Evolutionary conservation across 1,140 invertebrate genomes (phyloP), one percentile per base, ranked within the genome.

Genomic region (Meloidogyne hapla): DNA sequence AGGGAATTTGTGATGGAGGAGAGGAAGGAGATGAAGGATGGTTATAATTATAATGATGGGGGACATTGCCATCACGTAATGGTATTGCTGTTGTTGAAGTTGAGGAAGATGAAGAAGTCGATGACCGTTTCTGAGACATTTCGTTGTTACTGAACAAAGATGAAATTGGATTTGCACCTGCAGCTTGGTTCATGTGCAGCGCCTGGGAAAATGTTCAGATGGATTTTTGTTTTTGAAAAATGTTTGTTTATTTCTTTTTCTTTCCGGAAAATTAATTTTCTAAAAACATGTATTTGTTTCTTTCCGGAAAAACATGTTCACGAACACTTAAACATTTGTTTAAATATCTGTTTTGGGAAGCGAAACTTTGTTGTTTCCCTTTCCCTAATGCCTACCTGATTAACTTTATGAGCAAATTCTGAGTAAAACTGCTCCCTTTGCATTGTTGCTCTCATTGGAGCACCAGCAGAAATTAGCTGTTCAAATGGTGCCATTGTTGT

Each of bases 371-470:
- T n/a, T 42, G 69, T 62, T 72, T n/a, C 56, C 23, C 23, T 0
- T n/a, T n/a, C n/a, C n/a, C n/a, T n/a, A n/a, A n/a, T n/a, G n/a
- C n/a, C n/a, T 23, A 33, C 56, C 71, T 56, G 15, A 63, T 23
- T 38, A 38, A 63, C 71, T 38, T 45, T 73, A 26, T 63, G n/a
- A 45, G 48, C 67, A 48, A 40, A 33, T 13, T n/a, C 40, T 28
- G n/a, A 38, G n/a, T 61, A 73, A 61, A 26, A 40, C 13, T 61
- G 71, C n/a, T 61, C 56, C 23, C 26, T 26, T 40, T 73, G 56
- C 71, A 73, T 26, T n/a, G 48, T 40, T 61, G 56, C 56, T n/a
- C 71, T 56, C 15, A 73, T 26, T 23, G 42, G 23, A 0, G 71
- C 56, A 13, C 45, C 71, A n/a, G 42, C 28, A 23, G 56, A 38